Base-by-base conservation (phyloP, 2,888 invertebrate genomes). In the Pomacea canaliculata region DNA sequence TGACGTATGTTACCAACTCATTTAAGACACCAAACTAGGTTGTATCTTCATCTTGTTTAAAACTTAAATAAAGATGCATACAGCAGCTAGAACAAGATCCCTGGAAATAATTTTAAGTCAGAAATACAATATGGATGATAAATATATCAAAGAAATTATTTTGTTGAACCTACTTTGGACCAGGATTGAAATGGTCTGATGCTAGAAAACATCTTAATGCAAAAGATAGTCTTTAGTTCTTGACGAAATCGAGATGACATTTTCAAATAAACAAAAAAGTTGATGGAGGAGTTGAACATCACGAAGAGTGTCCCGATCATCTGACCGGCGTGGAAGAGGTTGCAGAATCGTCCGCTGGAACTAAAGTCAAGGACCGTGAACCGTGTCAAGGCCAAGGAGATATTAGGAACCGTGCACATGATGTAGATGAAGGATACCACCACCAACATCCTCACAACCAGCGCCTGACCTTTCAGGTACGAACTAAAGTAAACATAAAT, bases 201-300 rank as follows among this genome's bases (percentile, higher is more conserved):
- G 37, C 37, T 37, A 1, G 18, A 4, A n/a, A 60, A 60, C 60
- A 60, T n/a, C 18, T n/a, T 4, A 0, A 16, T 19, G n/a, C 60
- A 60, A 3, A 23, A 63, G 8, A 63, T 12, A 12, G 12, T 7
- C n/a, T n/a, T 63, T 10, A 63, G 63, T 8, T 63, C 63, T 0
- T 27, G 63, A 23, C 27, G n/a, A 27, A 63, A 63, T 23, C 63
- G 63, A 18, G 63, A 63, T 19, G 63, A 63, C 63, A 23, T 23
- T n/a, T 9, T 23, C 19, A 51, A 13, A 51, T 70, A 70, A n/a
- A 70, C 56, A 2, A 51, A 51, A 51, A 70, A 70, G 27, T 51
- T 70, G 70, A 70, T 27, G 56, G 51, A 51, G 4, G n/a, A 51
- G 70, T 70, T 70, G 56, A 70, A 16, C 56, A 51, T 48, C 19